Conservation (phyloP, 2,797 vertebrate species). For the Tadarida brasiliensis region DNA sequence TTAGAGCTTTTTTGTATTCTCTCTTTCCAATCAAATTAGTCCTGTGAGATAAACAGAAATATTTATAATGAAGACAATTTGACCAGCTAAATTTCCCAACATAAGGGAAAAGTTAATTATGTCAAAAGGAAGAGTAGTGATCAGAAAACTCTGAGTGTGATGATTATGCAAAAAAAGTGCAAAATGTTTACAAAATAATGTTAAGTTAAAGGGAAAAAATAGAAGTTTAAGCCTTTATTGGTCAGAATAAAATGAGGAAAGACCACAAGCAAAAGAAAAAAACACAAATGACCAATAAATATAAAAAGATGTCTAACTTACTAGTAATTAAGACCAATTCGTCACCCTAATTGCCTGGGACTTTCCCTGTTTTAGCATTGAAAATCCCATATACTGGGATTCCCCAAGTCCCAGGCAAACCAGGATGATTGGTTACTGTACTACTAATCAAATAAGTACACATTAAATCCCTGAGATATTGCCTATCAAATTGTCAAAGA, state of each 20-base stretch:
- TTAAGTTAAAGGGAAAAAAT: constrained; percentile 21
- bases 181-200: constrained; percentile 23
- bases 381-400: background rate
- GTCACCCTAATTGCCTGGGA: background rate
- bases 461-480: background rate
- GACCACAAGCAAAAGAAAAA: background rate
- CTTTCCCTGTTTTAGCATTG: background rate
- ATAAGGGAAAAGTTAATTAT: constrained; percentile 37
- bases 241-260: constrained; percentile 2
- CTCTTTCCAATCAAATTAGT: background rate
- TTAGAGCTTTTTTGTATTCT: constrained; percentile 23
- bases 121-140: background rate
- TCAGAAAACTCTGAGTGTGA: background rate
- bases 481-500: background rate
- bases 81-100: background rate
- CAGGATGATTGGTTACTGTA: background rate
- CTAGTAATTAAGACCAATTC: background rate
- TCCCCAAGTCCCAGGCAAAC: background rate
- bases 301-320: constrained; percentile 16
- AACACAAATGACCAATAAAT: background rate
- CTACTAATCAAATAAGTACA: background rate
- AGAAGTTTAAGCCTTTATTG: background rate
- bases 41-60: background rate
- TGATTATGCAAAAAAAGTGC: background rate
- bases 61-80: constrained; percentile 25